Evolutionary conservation across 2,113 vertebrate genomes (phyloP), one percentile per base, ranked within the genome.

Genomic region (Chloropsis cyanopogon): DNA sequence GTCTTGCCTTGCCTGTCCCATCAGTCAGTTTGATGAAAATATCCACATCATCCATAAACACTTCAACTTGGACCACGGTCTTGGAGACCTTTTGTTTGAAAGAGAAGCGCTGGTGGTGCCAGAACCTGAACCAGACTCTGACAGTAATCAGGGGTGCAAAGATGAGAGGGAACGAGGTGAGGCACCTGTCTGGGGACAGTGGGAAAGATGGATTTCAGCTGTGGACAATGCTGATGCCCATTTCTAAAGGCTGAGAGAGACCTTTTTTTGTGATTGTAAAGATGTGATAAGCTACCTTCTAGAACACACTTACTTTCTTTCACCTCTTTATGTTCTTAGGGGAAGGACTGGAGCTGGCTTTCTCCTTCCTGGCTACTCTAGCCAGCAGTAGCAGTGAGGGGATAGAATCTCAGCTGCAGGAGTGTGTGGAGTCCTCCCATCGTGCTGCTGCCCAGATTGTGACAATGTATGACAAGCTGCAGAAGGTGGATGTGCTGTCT

Each of bases 321-420:
- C 10, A 13, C 11, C 39, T 84, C 39, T 54, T 70, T 33, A 8
- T 94, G 29, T 97, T 93, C 68, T 11, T 69, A 98, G 98, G 97
- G 60, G 98, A 98, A 98, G 99, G 98, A 31, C 97, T 98, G 82
- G 99, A 99, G 93, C 98, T 97, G 0, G 96, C 98, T 10, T 98
- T 98, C 93, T 99, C 99, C 76, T 99, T 99, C 97, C 97, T 99
- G 84, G 99, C 99, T 47, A 99, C 98, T 7, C 95, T 99, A 96
- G 99, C 99, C 37, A 99, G 99, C 96, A 99, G 99, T 97, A 99
- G 98, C 95, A 99, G 98, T 63, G 99, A 99, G 78, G 99, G 99
- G 97, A 99, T 99, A 97, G 99, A 99, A 59, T 98, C 98, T 22
- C 99, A 99, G 97, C 97, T 99, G 49, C 98, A 99, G 97, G 99